Conservation (phyloP, 2,888 invertebrate species). For the Drosophila lutescens region DNA sequence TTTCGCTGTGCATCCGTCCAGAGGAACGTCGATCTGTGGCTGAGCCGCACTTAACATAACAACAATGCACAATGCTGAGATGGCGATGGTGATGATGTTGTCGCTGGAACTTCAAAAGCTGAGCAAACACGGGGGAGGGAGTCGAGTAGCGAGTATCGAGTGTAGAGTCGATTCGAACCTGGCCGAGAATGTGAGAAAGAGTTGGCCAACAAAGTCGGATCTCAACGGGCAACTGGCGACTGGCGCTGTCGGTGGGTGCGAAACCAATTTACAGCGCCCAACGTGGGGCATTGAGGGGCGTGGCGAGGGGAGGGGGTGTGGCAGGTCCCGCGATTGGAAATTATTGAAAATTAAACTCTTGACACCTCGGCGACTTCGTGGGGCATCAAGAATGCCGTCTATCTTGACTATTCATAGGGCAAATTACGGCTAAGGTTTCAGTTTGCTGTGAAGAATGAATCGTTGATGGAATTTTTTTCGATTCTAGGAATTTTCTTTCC, state of each 20-base stretch:
- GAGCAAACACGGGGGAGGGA: conserved; percentile 56
- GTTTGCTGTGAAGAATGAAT: conserved; percentile 4
- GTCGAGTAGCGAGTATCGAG: neutral
- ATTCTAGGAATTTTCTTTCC: neutral
- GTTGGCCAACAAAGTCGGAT: conserved; percentile 28
- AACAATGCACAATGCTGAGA: conserved; percentile 65
- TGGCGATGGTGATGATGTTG: conserved; percentile 68
- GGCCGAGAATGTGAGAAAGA: conserved; percentile 47
- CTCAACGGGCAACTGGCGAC: conserved; percentile 28
- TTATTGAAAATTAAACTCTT: conserved; percentile 43
- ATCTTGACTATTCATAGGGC: conserved; percentile 12
- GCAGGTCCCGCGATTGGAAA: conserved; percentile 15
- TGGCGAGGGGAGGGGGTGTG: conserved; percentile 10
- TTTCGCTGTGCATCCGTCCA: conserved; percentile 10
- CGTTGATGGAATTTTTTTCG: neutral
- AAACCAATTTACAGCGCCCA: conserved; percentile 41
- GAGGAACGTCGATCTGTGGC: conserved; percentile 22
- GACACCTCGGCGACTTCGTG: conserved; percentile 31
- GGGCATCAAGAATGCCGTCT: conserved; percentile 23
- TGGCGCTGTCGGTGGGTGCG: conserved; percentile 44
- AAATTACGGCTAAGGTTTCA: conserved; percentile 25
- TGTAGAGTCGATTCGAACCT: conserved; percentile 5
- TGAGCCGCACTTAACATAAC: conserved; percentile 72
- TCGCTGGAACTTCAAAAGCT: conserved; percentile 78
- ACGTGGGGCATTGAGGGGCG: neutral